Evolutionary conservation across 2,888 invertebrate genomes (phyloP), one percentile per base, ranked within the genome.

Genomic region (Panzeria rudis): DNA sequence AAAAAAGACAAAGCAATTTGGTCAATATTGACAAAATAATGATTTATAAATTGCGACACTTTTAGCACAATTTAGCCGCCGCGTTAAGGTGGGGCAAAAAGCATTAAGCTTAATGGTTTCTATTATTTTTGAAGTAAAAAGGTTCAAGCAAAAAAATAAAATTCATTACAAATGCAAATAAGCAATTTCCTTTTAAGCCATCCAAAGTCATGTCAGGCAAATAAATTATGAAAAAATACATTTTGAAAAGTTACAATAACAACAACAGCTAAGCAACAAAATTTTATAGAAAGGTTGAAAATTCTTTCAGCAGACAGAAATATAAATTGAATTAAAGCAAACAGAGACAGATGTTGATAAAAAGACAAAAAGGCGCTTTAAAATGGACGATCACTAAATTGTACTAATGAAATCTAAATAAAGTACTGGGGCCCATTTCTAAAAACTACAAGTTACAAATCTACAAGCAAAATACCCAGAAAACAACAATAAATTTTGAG

Each of bases 111-210:
- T 41, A 29, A 29, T 41, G 17, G 8, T 35, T 61, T 47, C 3
- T 17, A n/a, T 50, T 61, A 32, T 20, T 17, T 47, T 47, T 32
- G 2, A 11, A 35, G 8, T 32, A 7, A 47, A 52, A 23, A 7
- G 23, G 0, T 41, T 56, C 5, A 50, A 15, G 41, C 15, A 52
- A 75, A 59, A 15, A 54, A 62, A 72, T 23, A 32, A 69, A 83
- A 78, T 72, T 78, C 61, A 73, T 83, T 78, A 78, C 61, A 73
- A 73, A 78, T 78, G 78, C 83, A 83, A 83, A 83, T 78, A 83
- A 68, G 78, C 44, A 83, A 83, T 78, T 83, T 83, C 68, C 77
- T 68, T 68, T 80, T 44, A 11, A 75, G 59, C 50, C 66, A 77
- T 25, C 20, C 59, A 52, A 82, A 81, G 23, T 61, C 66, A 59